These are phyloP conservation scores for Andrena bucephala DNA, from an alignment of 2,888 invertebrate genomes.

Conservation along the genomic window DNA sequence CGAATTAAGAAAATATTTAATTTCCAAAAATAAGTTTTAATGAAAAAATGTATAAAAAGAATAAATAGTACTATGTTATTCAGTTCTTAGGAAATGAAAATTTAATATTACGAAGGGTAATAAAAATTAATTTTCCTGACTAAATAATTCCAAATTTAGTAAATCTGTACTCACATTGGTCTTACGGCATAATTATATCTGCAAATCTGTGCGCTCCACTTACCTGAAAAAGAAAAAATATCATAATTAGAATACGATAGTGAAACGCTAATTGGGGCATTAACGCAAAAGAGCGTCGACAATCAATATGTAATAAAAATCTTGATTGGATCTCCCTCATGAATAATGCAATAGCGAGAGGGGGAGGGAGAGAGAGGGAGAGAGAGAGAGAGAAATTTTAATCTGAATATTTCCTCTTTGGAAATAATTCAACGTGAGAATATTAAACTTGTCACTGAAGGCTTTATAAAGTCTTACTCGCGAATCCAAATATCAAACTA, in stretches of 20 bases:
- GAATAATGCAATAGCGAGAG: background rate
- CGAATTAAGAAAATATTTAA: too few species aligned
- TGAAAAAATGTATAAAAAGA: background rate
- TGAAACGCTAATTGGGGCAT: too few species aligned
- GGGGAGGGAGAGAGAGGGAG: background rate
- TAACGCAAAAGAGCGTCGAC: too few species aligned
- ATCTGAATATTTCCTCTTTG: background rate
- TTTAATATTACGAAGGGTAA: background rate
- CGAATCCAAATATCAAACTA: background rate
- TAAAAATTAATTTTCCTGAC: background rate
- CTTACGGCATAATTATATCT: background rate
- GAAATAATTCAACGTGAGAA: background rate
- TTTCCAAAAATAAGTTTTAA: too few species aligned
- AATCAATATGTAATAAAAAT: background rate
- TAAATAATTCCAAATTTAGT: background rate
- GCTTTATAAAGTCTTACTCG: background rate
- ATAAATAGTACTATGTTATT: background rate
- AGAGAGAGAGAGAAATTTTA: background rate
- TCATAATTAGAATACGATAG: background rate
- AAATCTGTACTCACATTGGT: background rate
- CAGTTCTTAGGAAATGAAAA: background rate
- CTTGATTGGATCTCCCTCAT: background rate
- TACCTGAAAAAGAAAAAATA: slow-evolving; percentile 2
- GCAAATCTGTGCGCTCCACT: background rate
- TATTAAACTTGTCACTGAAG: background rate